Evolutionary conservation across 2,888 invertebrate species (phyloP), one percentile per base, ranked within the genome.

Genomic region (Timema cristinae): DNA sequence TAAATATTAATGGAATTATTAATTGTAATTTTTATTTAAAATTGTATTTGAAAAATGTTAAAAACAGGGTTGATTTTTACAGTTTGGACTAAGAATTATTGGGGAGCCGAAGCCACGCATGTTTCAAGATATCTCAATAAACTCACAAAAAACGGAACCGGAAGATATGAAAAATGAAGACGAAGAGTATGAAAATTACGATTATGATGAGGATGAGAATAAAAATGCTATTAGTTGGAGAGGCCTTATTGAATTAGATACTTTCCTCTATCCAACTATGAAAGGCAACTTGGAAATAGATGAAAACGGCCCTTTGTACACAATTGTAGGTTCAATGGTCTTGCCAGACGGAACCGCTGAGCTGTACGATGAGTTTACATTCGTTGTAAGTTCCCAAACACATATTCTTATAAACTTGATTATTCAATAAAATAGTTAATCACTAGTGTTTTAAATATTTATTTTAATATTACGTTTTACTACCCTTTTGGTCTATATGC

Each of bases 221-320:
- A 83, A 84, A 69, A 84, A 86, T 70, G 84, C 85, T 68, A 80
- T 86, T 73, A 84, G 83, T 76, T 86, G 86, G 85, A 81, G 82
- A 75, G 88, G 87, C 11, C 80, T 84, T 63, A 81, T 87, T 69
- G 85, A 88, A 80, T 73, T 89, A 71, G 87, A 89, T 78, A 82
- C 86, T 5, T 77, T 87, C 7, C 79, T 85, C 52, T 88, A 87
- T 81, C 86, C 87, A 1, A 86, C 87, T 8, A 84, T 89, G 70
- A 83, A 83, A 69, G 87, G 86, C 50, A 82, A 83, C 52, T 79
- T 86, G 16, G 86, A 86, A 79, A 82, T 88, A 74, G 86, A 86
- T 76, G 85, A 87, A 78, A 82, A 84, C 77, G 84, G 83, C 66
- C 82, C 84, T 59, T 79, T 80, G 50, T 87, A 84, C 77, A 80